Percentiles rank a stretch among this genome's conserved stretches.
Conservation (phyloP, 23 tunicate genomes). For the Aplidium turbinatum region DNA sequence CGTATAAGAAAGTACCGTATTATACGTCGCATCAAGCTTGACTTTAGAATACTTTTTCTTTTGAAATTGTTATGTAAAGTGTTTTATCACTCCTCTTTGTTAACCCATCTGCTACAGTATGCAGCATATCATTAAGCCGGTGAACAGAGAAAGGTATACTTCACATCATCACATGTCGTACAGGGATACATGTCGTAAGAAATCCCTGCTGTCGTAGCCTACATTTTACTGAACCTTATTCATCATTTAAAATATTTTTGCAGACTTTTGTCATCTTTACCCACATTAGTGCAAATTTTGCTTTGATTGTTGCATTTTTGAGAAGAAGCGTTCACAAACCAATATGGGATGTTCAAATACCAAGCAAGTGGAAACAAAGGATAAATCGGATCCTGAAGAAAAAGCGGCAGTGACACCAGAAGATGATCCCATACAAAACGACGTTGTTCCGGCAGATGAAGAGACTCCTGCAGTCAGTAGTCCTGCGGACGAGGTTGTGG, state of each 20-base stretch:
- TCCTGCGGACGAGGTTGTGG: background rate
- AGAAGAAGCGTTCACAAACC: no score
- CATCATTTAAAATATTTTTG: background rate
- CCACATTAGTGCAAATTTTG: background rate
- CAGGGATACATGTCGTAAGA: no score
- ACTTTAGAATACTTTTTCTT: no score
- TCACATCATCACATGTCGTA: no score
- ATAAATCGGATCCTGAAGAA: background rate
- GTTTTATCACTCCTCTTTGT: no score
- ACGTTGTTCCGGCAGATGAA: background rate
- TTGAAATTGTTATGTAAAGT: no score
- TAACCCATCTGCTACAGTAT: no score
- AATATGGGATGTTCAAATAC: slow-evolving; percentile 10
- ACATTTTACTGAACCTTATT: background rate
- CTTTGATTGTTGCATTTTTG: background rate
- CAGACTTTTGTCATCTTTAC: background rate
- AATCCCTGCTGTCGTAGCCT: no score
- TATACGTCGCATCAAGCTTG: no score
- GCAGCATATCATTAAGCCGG: no score
- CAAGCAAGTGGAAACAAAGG: slow-evolving; percentile 3
- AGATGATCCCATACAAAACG: background rate
- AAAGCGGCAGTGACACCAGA: background rate
- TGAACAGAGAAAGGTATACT: no score
- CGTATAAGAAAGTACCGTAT: no score
- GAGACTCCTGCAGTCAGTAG: background rate